Conservation (phyloP, 2,113 vertebrate species). For the Nibea albiflora region DNA sequence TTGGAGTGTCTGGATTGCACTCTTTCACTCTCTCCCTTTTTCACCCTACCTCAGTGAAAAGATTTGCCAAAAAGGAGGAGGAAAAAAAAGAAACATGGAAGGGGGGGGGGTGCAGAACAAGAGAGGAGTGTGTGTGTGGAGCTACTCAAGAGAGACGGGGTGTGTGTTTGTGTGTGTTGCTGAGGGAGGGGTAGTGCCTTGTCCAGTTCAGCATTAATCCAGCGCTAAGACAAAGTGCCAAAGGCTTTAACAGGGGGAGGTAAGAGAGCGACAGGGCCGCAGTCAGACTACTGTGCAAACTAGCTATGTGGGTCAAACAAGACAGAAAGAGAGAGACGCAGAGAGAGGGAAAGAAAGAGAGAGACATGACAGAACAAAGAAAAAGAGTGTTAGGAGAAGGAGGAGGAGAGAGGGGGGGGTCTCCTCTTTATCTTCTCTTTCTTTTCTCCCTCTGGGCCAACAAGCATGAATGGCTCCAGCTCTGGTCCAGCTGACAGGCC, state of each 20-base stretch:
- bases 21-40: slow-evolving; percentile 56
- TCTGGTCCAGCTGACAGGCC: slow-evolving; percentile 54
- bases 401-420: background rate
- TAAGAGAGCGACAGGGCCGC: slow-evolving; percentile 63
- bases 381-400: slow-evolving; percentile 25
- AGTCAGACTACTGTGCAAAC: slow-evolving; percentile 66
- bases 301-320: slow-evolving; percentile 81
- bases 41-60: slow-evolving; percentile 52
- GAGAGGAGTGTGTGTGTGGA: slow-evolving; percentile 69
- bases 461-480: slow-evolving; percentile 44
- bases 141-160: slow-evolving; percentile 56
- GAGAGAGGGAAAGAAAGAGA: slow-evolving; percentile 20
- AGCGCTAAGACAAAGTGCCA: slow-evolving; percentile 76
- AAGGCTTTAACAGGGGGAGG: slow-evolving; percentile 73
- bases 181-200: slow-evolving; percentile 63
- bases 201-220: slow-evolving; percentile 76
- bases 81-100: slow-evolving; percentile 4
- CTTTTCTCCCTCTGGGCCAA: slow-evolving; percentile 40
- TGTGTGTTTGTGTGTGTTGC: slow-evolving; percentile 53
- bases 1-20: slow-evolving; percentile 62
- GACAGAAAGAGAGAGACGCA: slow-evolving; percentile 50
- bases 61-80: slow-evolving; percentile 46
- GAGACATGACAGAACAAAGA: slow-evolving; percentile 61
- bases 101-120: slow-evolving; percentile 34
- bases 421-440: slow-evolving; percentile 50